These are phyloP conservation scores for Polydrusus cervinus DNA, from an alignment of 2,888 invertebrate genomes.

Conservation along the genomic window DNA sequence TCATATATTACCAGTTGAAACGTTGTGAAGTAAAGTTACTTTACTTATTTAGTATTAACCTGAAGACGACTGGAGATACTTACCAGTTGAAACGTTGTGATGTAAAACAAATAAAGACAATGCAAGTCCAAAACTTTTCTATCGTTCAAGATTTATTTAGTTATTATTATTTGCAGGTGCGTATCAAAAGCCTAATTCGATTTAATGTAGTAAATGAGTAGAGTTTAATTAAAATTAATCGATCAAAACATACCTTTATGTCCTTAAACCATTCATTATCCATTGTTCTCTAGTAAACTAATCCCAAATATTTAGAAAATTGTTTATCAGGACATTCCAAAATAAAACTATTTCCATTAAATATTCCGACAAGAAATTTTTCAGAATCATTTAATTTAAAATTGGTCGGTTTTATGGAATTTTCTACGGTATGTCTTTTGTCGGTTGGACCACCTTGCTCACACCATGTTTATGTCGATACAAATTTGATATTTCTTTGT, in stretches of 20 bases:
- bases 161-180: no score
- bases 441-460: slow-evolving; percentile 23
- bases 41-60: no score
- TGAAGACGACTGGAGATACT: no score
- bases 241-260: background rate
- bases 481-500: slow-evolving; percentile 29
- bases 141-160: no score
- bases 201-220: no score
- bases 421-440: slow-evolving; percentile 13
- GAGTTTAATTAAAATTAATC: background rate
- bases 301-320: slow-evolving; percentile 10
- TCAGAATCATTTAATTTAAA: slow-evolving; percentile 14
- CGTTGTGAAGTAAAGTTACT: no score
- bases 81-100: no score
- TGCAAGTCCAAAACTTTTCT: no score
- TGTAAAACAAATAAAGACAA: no score
- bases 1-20: no score
- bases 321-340: background rate
- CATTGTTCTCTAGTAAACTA: background rate
- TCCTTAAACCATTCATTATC: background rate
- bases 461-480: slow-evolving; percentile 36
- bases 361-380: background rate
- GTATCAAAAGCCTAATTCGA: no score
- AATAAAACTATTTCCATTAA: slow-evolving; percentile 2
- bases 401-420: slow-evolving; percentile 10